Base-by-base conservation (phyloP, 1,140 invertebrate species). In the Orussus abietinus region DNA sequence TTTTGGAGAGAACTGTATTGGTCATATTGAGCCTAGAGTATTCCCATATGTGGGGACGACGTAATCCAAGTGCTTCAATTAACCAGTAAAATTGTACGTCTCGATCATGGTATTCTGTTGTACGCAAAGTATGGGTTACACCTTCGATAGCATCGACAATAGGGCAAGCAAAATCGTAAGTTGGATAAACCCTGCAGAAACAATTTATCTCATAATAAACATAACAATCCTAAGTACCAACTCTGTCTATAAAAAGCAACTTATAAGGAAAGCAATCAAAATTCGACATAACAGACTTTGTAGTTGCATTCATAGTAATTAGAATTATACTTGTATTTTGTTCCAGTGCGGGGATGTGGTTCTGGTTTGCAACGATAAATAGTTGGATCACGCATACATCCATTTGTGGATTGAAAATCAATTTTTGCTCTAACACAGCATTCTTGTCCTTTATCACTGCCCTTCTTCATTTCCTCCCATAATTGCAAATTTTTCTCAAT, bases 151-250 rank as follows among this genome's bases (percentile, higher is more conserved):
- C 86, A 72, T 99, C 97, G 3, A 99, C 96, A 61, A 99, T 97
- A 3, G 97, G 97, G 72, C 97, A 99, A 1, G 96, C 95, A 78
- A 99, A 99, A 75, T 99, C 97, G 62, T 99, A 99, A 0, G 96
- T 99, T 17, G 97, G 97, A 75, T 99, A 99, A 3, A 96, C 95
- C 59, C 93, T 96, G 62, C 2, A 69, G 79, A 58, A 47, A 50
- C 45, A 42, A 38, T 25, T 45, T 44, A 39, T 21, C 20, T 31
- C 41, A 3, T 51, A 32, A 47, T n/a, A n/a, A n/a, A n/a, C n/a
- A n/a, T n/a, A n/a, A n/a, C n/a, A n/a, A n/a, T n/a, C n/a, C n/a
- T n/a, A 25, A 25, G 22, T 25, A 25, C 18, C 18, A n/a, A n/a
- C n/a, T n/a, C 30, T 38, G 44, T 57, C 47, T 36, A 57, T 52